phyloP scores from a whole-genome alignment of 2,113 vertebrate genomes.

The Cryptomyrus ogoouensis region DNA sequence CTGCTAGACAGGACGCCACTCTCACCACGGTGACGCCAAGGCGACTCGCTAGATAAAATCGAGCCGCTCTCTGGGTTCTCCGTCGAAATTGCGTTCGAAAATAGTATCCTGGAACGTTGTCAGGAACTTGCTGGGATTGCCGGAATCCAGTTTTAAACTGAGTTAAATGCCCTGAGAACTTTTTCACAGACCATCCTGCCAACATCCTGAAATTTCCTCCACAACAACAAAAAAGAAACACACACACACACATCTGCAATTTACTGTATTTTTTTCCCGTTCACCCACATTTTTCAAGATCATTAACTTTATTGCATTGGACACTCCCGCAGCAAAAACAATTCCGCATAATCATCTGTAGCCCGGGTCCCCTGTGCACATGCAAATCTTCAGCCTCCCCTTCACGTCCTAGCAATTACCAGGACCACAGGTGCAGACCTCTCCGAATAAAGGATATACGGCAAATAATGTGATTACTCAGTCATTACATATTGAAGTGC shows the following conservation, averaged over 20 bases:
- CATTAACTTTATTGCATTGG: slow-evolving; percentile 65
- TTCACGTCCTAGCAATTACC: slow-evolving; percentile 56
- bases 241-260: slow-evolving; percentile 52
- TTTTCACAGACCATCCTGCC: slow-evolving; percentile 11
- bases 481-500: slow-evolving; percentile 58
- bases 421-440: slow-evolving; percentile 53
- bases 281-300: slow-evolving; percentile 54
- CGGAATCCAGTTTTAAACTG: neutral
- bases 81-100: neutral
- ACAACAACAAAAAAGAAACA: neutral
- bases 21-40: too few relatives aligned
- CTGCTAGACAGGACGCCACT: neutral
- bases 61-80: neutral
- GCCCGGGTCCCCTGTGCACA: slow-evolving; percentile 50
- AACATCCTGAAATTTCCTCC: slow-evolving; percentile 19
- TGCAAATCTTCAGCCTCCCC: slow-evolving; percentile 49
- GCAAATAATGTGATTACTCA: slow-evolving; percentile 64
- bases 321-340: slow-evolving; percentile 65
- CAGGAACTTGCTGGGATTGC: neutral
- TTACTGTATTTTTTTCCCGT: slow-evolving; percentile 50
- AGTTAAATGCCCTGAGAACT: neutral
- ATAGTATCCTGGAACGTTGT: neutral
- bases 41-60: neutral
- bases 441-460: slow-evolving; percentile 51
- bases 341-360: slow-evolving; percentile 61